Evolutionary conservation across 2,113 vertebrate species (phyloP), one percentile per base, ranked within the genome.

Genomic region (Psilopsiagon aymara): DNA sequence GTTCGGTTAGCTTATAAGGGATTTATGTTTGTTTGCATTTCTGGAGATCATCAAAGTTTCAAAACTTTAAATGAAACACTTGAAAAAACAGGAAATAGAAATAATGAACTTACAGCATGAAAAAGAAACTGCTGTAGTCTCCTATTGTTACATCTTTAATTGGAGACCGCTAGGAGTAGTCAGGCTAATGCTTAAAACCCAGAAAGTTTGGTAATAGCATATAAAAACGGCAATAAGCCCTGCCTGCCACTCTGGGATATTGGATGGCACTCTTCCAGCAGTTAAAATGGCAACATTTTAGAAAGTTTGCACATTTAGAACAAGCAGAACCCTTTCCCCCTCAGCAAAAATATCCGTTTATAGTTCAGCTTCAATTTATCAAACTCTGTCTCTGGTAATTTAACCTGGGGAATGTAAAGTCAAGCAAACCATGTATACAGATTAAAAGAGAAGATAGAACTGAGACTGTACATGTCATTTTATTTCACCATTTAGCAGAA

Each of bases 221-320:
- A 53, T 82, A 73, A 89, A 95, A 94, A 73, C 76, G 60, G 81
- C 75, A 96, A 46, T 92, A 87, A 96, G 74, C 3, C 20, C 31
- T 70, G n/a, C 68, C 77, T 94, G 83, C 83, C 62, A 70, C 41
- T 88, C 46, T 43, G 57, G 70, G 84, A 85, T 94, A 94, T 82
- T 80, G 91, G 46, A 79, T 96, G 92, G 77, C 83, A n/a, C 10
- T 82, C 80, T 88, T 96, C 88, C 88, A 94, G 66, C 59, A n/a
- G n/a, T 86, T 93, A 88, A 91, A 94, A 84, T 44, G n/a, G 59
- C 43, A 77, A 7, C 83, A 78, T 83, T 95, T 90, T 24, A 18
- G 57, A 93, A 86, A 83, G 82, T 92, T 85, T 35, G 66, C 62
- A 41, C 87, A 49, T 76, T 79, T 73, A 85, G 63, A 92, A 69